Evolutionary conservation across 2,797 vertebrate genomes (phyloP), one percentile per base, ranked within the genome.

Genomic region (Pangasius djambal): DNA sequence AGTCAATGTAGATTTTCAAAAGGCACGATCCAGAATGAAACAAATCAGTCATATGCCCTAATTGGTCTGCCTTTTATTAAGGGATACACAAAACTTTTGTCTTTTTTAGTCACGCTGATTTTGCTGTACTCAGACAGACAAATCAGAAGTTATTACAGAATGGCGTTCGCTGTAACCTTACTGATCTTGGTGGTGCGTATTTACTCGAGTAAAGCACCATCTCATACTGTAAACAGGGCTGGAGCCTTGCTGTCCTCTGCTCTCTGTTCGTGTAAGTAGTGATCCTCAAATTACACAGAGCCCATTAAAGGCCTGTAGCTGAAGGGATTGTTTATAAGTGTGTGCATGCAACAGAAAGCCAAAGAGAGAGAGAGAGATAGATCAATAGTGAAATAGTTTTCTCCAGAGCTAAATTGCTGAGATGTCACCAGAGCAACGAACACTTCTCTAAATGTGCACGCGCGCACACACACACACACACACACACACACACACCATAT

Each of bases 211-310:
- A 59, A 85, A 85, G 37, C 83, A 34, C 63, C n/a, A 52, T 69
- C n/a, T 69, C 18, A 3, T 55, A 34, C 18, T 52, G 34, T 84
- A 84, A 84, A 69, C 63, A 69, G 4, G 44, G 10, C 48, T 4
- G 48, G 82, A 34, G 83, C 48, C n/a, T 44, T 40, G 6, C 28
- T 52, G 25, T 78, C 67, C 79, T 72, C 16, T 74, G 79, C 79
- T 74, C 31, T 82, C 16, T 37, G 20, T 16, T 69, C 9, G 20
- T 74, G 50, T 61, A 74, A 83, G 78, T 61, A 85, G 55, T 63
- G 34, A 59, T 88, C 87, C 65, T 83, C 87, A 83, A 37, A 88
- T 88, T 88, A 83, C 86, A 82, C 63, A 57, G 65, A 55, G 31
- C 63, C 77, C 86, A 87, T 83, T 72, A 88, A 72, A 59, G 50